These are phyloP conservation scores for Anastrepha obliqua DNA, from an alignment of 1,140 invertebrate genomes.

Conservation along the genomic window DNA sequence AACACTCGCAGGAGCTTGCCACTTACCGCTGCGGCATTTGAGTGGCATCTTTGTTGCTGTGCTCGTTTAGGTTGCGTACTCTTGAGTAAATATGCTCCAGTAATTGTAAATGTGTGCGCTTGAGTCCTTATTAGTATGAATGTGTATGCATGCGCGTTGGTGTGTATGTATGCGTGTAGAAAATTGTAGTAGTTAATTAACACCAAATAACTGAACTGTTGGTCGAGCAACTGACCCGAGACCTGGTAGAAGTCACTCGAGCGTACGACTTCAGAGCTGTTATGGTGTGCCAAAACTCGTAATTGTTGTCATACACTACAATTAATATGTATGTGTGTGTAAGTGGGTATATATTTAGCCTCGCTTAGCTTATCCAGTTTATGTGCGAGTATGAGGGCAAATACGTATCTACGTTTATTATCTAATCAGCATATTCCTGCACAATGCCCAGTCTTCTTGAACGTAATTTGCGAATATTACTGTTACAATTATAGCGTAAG, in stretches of 20 bases:
- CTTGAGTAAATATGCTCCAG: constrained; percentile 24
- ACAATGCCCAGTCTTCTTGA: too few species aligned
- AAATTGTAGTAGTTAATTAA: constrained; percentile 46
- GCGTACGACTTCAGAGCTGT: constrained; percentile 11
- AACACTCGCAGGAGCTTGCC: neutral
- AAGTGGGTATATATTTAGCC: neutral
- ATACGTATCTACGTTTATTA: too few species aligned
- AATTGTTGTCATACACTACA: neutral
- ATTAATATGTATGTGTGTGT: neutral
- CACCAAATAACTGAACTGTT: constrained; percentile 27
- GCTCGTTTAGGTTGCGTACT: neutral
- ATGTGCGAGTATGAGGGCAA: too few species aligned
- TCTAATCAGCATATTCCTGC: too few species aligned
- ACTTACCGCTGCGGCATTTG: neutral
- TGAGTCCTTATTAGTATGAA: neutral
- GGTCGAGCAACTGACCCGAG: neutral
- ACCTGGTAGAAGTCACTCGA: neutral
- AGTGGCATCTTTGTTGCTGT: constrained; percentile 28
- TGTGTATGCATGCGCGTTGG: neutral
- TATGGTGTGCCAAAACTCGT: neutral
- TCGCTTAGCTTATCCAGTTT: neutral
- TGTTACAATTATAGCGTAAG: too few species aligned
- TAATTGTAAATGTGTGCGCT: constrained; percentile 20
- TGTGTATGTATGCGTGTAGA: constrained; percentile 4
- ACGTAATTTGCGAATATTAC: too few species aligned